phyloP scores from a whole-genome alignment of 2,888 invertebrate species.

The Nemotelus nigrinus region DNA sequence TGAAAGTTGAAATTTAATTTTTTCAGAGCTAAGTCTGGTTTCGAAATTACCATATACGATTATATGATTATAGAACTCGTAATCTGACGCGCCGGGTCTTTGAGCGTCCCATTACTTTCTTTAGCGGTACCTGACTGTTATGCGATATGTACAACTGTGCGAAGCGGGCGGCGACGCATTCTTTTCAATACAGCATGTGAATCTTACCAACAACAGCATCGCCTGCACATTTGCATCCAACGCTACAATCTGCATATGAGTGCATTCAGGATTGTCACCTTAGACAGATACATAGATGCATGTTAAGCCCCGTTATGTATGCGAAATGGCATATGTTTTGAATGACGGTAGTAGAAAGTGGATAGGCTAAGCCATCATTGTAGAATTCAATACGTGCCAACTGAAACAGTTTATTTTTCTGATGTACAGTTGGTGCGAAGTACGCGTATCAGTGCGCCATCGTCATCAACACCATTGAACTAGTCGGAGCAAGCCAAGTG shows the following conservation, averaged over 20 bases:
- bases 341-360: constrained; percentile 19
- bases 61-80: constrained; percentile 35
- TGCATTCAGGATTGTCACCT: constrained; percentile 8
- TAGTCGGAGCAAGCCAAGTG: constrained; percentile 28
- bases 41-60: constrained; percentile 22
- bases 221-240: constrained; percentile 16
- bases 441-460: constrained; percentile 6
- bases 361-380: background rate
- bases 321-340: background rate
- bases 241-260: constrained; percentile 1
- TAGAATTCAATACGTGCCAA: background rate
- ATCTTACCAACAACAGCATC: background rate
- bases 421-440: background rate
- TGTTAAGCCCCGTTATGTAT: background rate
- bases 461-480: constrained; percentile 13
- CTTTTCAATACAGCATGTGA: background rate
- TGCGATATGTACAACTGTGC: constrained; percentile 12
- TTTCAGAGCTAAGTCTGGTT: constrained; percentile 11
- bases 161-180: background rate
- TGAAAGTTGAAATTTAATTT: constrained; percentile 42
- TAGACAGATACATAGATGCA: constrained; percentile 11
- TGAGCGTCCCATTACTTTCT: constrained; percentile 34
- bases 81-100: background rate
- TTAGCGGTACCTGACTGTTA: constrained; percentile 39
- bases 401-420: background rate